Percentiles rank a stretch among this genome's conserved stretches.
Conservation (phyloP, 1,140 invertebrate species). For the Lucilia cuprina region DNA sequence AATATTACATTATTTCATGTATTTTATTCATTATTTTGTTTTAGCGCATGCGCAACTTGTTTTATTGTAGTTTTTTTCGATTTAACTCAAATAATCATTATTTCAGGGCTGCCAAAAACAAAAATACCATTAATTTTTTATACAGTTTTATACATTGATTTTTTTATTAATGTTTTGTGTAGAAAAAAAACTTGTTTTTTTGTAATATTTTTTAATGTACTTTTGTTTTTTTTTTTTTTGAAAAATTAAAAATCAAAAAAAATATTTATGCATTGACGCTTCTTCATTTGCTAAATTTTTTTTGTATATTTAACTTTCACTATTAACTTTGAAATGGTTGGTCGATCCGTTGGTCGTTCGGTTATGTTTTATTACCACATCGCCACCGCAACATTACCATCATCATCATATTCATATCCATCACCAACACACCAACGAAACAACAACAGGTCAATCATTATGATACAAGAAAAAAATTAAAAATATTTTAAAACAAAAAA, state of each 20-base stretch:
- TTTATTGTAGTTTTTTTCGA: not conserved
- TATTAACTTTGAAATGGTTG: not conserved
- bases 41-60: slow-evolving; percentile 2
- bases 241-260: not conserved
- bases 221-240: not conserved
- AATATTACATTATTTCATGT: not conserved
- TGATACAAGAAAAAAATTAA: not conserved
- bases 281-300: not conserved
- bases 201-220: not conserved
- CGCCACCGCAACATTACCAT: not conserved
- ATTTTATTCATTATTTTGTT: not conserved
- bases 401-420: not conserved
- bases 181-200: not conserved
- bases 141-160: not conserved
- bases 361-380: not conserved
- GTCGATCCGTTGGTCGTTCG: not conserved
- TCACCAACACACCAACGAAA: not conserved
- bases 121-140: not conserved
- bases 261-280: not conserved
- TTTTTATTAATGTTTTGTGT: not conserved
- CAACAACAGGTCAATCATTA: slow-evolving; percentile 5
- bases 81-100: not conserved
- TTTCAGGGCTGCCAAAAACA: slow-evolving; percentile 2
- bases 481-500: not conserved
- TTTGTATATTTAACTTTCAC: slow-evolving; percentile 3